phyloP scores from a whole-genome alignment of 2,888 invertebrate genomes.

The Apotomis capreana region DNA sequence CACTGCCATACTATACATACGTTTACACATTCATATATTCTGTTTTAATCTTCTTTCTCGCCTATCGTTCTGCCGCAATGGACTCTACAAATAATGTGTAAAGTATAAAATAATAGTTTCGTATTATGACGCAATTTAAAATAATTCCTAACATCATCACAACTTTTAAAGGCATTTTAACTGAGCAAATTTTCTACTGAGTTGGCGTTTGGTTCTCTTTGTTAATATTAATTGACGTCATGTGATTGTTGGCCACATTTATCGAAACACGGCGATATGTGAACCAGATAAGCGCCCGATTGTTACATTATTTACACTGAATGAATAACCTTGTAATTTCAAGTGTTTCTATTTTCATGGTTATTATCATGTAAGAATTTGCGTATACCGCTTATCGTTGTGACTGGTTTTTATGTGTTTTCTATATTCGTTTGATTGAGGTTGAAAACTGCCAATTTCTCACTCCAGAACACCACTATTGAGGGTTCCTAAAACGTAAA shows the following conservation, averaged over 20 bases:
- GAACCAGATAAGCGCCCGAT: slow-evolving; percentile 15
- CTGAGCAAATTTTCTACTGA: too few relatives aligned
- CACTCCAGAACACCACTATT: too few relatives aligned
- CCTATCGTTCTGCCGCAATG: slow-evolving; percentile 52
- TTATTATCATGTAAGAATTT: background rate
- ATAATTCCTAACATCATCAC: slow-evolving; percentile 7
- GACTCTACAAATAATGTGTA: slow-evolving; percentile 72
- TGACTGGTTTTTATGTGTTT: background rate
- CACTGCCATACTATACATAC: slow-evolving; percentile 50
- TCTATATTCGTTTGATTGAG: background rate
- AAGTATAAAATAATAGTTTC: slow-evolving; percentile 63
- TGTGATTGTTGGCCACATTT: slow-evolving; percentile 16
- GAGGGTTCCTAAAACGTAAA: too few relatives aligned
- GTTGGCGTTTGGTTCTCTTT: background rate
- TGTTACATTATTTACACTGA: slow-evolving; percentile 3
- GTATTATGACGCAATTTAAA: slow-evolving; percentile 5
- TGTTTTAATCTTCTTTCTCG: slow-evolving; percentile 36
- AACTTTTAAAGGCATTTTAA: background rate
- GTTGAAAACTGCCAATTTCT: too few relatives aligned
- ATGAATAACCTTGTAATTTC: slow-evolving; percentile 2
- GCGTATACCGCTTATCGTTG: slow-evolving; percentile 6
- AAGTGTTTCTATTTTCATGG: slow-evolving; percentile 9
- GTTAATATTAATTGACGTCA: slow-evolving; percentile 18
- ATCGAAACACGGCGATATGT: slow-evolving; percentile 20
- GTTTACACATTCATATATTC: slow-evolving; percentile 34